Conservation (phyloP, 2,888 invertebrate species). For the Alsophila aescularia region DNA sequence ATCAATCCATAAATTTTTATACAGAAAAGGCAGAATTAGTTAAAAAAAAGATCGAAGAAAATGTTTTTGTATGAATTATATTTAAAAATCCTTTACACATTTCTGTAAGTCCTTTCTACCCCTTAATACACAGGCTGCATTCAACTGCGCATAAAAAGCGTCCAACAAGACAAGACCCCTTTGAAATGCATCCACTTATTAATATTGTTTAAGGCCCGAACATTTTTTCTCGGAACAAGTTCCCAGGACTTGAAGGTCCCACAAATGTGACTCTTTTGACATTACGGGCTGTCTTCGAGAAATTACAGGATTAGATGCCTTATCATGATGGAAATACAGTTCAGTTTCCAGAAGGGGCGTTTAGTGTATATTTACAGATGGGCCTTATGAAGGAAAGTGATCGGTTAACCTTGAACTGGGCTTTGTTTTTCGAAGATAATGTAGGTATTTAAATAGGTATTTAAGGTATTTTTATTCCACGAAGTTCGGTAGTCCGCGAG, state of each 20-base stretch:
- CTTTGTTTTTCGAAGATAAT: constrained; percentile 46
- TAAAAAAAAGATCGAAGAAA: no score
- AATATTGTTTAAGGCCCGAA: constrained; percentile 23
- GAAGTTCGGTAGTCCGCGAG: neutral
- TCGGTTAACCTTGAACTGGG: constrained; percentile 51
- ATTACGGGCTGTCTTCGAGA: constrained; percentile 59
- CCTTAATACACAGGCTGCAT: constrained; percentile 6
- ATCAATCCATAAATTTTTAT: no score
- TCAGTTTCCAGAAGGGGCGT: neutral
- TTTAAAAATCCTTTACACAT: no score
- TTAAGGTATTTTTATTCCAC: constrained; percentile 13
- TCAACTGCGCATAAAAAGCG: constrained; percentile 14
- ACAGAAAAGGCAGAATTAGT: no score
- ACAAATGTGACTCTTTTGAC: constrained; percentile 75
- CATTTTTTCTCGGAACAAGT: constrained; percentile 32
- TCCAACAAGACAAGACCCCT: constrained; percentile 10
- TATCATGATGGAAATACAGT: constrained; percentile 17
- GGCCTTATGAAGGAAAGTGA: constrained; percentile 56
- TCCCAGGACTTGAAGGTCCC: constrained; percentile 58
- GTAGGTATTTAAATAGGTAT: constrained; percentile 3
- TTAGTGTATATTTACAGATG: constrained; percentile 14
- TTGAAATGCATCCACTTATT: constrained; percentile 21
- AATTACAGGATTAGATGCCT: constrained; percentile 10
- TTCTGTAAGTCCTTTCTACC: neutral
- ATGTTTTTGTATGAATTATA: no score